Evolutionary conservation across 1,140 invertebrate genomes (phyloP), one percentile per base, ranked within the genome.

Genomic region (Armadillidium nasatum): DNA sequence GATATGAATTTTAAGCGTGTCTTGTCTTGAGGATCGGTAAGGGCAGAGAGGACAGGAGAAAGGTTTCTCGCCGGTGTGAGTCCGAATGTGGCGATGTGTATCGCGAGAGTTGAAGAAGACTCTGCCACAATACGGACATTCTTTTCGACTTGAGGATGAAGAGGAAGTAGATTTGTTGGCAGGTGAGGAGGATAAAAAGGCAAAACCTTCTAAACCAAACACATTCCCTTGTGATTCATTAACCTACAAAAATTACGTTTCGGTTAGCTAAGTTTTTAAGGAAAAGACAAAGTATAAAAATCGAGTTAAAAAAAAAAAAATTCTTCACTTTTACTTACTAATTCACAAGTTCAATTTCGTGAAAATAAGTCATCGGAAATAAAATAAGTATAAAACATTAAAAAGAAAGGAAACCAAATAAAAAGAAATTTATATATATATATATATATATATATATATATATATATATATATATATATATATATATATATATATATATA

Each of bases 21-120:
- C 73, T n/a, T 66, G 73, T 19, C 73, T 66, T 15, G 73, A 75
- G 22, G 45, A 60, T 13, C 73, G 73, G n/a, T 75, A 68, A 4
- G 50, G 43, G 60, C 73, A 75, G 44, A 44, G 69, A 22, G 73
- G 73, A 19, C 73, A 75, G 45, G 54, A 46, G 69, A 75, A 75
- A 22, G 73, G 73, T 68, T 67, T 75, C 33, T 75, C 73, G 23
- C 73, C 73, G 19, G 73, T 75, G 33, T 75, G 73, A 7, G 73
- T 75, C 33, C 73, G 50, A 13, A 75, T 68, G 73, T 75, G 73
- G 33, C 73, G 66, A 68, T 68, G 46, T 44, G 68, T 60, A 21
- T 75, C 73, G 21, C 66, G 66, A 11, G 45, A 45, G 33, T 66
- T 60, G 19, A 60, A 33, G 33, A 75, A 75, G 11, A 44, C 13